Conservation (phyloP, 2,888 invertebrate genomes). For the Strigamia crassipes region DNA sequence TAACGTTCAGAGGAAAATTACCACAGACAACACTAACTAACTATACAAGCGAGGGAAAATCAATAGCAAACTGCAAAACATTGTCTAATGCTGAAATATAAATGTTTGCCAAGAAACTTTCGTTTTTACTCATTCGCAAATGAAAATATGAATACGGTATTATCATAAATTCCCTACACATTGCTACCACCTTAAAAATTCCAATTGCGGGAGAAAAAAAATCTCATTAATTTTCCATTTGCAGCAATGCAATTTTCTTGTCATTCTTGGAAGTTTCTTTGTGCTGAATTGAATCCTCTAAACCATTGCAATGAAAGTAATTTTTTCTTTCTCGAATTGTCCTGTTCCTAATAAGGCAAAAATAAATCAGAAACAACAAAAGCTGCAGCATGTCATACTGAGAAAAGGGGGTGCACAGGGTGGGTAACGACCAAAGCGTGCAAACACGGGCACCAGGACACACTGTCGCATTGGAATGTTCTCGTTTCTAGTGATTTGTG, state of each 20-base stretch:
- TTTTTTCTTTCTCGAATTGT: conserved; percentile 26
- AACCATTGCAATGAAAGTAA: conserved; percentile 35
- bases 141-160: conserved; percentile 10
- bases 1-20: neutral
- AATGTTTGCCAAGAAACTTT: neutral
- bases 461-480: conserved; percentile 41
- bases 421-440: conserved; percentile 27
- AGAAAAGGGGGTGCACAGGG: neutral
- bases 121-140: neutral
- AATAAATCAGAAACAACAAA: conserved; percentile 36
- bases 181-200: conserved; percentile 14
- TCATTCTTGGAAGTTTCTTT: conserved; percentile 25
- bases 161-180: conserved; percentile 25
- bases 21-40: conserved; percentile 2
- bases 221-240: conserved; percentile 40
- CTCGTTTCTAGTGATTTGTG: conserved; percentile 42
- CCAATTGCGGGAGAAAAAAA: neutral
- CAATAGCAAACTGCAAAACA: neutral
- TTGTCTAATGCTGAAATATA: neutral
- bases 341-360: conserved; percentile 37
- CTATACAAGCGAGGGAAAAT: neutral
- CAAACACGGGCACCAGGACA: conserved; percentile 32
- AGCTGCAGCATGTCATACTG: conserved; percentile 32
- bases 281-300: conserved; percentile 28
- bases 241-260: conserved; percentile 42